Evolutionary conservation across 2,797 vertebrate species (phyloP).

Genomic region (Anabacerthia variegaticeps): DNA sequence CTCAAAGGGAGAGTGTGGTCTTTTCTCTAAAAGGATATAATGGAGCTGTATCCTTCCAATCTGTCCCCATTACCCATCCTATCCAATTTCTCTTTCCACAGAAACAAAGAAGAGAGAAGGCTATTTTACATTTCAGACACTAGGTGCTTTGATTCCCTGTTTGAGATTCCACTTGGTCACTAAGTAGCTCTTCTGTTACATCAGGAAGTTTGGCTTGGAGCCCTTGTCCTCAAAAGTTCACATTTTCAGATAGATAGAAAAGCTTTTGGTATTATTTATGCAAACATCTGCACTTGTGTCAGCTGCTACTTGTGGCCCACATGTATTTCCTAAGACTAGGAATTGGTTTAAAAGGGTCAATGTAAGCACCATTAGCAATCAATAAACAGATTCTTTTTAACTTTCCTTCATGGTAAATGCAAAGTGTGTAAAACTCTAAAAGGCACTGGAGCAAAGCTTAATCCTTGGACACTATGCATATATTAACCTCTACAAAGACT

Average conservation of each 20-base stretch:
- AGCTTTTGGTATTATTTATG: not conserved
- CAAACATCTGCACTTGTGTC: not conserved
- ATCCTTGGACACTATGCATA: slow-evolving; percentile 15
- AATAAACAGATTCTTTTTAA: not conserved
- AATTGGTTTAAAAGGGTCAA: not conserved
- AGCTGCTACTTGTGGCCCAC: not conserved
- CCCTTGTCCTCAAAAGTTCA: not conserved
- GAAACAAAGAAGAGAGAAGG: not conserved
- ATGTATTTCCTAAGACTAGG: not conserved
- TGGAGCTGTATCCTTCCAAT: not conserved
- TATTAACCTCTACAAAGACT: slow-evolving; percentile 45
- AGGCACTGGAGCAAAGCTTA: slow-evolving; percentile 21
- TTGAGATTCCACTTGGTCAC: not conserved
- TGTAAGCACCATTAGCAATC: not conserved
- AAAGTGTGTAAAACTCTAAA: not conserved
- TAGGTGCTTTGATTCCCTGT: not conserved
- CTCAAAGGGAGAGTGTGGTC: not conserved
- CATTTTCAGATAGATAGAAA: not conserved
- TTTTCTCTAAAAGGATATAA: not conserved
- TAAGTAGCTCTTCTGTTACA: not conserved
- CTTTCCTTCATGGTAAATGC: not conserved
- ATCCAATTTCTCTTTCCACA: not conserved
- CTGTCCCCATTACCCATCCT: not conserved
- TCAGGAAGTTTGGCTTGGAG: not conserved
- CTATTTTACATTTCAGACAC: not conserved